These are phyloP conservation scores for Lamellibrachia columna DNA, from an alignment of 2,888 invertebrate genomes.

Conservation along the genomic window DNA sequence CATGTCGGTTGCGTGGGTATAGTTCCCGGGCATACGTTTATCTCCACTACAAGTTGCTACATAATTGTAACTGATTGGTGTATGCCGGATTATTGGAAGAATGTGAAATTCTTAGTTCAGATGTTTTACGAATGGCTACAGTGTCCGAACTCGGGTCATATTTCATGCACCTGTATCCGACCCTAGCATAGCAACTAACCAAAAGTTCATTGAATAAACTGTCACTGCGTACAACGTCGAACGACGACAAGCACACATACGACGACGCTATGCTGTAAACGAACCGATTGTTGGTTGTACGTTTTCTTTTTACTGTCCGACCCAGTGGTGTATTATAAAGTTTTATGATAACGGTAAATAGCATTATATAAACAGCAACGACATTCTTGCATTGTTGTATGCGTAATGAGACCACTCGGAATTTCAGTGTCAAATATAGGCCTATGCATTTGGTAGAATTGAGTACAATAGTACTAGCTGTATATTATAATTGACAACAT, in stretches of 20 bases:
- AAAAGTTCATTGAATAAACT: no score
- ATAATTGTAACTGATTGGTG: neutral
- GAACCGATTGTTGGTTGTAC: no score
- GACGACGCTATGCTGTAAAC: neutral
- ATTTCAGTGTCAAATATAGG: neutral
- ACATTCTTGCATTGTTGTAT: neutral
- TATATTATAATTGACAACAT: neutral
- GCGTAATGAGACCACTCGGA: neutral
- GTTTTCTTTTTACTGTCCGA: neutral
- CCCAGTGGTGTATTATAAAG: neutral
- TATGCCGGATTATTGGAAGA: neutral
- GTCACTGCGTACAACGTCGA: no score
- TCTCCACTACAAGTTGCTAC: neutral
- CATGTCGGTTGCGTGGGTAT: neutral
- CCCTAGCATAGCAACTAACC: no score
- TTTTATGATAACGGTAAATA: neutral
- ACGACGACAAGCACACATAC: no score
- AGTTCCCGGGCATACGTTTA: neutral
- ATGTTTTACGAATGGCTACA: neutral
- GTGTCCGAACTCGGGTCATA: neutral
- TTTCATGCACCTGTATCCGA: neutral
- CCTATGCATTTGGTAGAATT: neutral
- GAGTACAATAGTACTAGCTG: neutral
- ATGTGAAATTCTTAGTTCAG: neutral
- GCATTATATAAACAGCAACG: neutral